Evolutionary conservation across 2,113 vertebrate species (phyloP), one percentile per base, ranked within the genome.

Genomic region (Hydropotes inermis): DNA sequence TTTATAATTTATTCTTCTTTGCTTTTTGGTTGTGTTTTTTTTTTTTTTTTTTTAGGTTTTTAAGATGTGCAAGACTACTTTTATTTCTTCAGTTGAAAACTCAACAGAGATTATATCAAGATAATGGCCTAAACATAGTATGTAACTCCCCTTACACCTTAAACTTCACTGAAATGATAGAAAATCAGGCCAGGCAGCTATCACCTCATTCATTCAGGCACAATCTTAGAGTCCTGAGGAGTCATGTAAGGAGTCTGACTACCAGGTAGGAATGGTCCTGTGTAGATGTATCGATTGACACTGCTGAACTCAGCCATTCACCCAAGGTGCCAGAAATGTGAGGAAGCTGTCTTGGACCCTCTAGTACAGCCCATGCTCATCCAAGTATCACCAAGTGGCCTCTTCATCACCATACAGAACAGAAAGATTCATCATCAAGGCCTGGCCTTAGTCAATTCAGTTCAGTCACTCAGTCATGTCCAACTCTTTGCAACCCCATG

Each of bases 71-170:
- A 19, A 74, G 54, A 89, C 94, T 94, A 36, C 78, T 92, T 91
- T 87, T 64, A 67, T 70, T 84, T 92, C 57, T 94, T 94, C 16
- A 7, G 7, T 74, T 94, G 70, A 78, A 95, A 96, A 89, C 15
- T 60, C 70, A 93, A 28, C 36, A 45, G 78, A 21, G n/a, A 61
- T 81, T 82, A 47, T 36, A 81, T 55, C 33, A 86, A 74, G 23
- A 58, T n/a, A 87, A 21, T 90, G 43, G 7, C 39, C 8, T 83
- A 82, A 57, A n/a, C 21, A 47, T 36, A 78, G 14, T 82, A 7
- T 36, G 7, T 55, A 79, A 67, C 13, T 78, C 10, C 30, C n/a
- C 36, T 79, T 50, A 57, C 23, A 85, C 7, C n/a, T 43, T 27
- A 70, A 89, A 52, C 15, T 57, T 54, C 47, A 85, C 45, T 39